Conservation (phyloP, 2,888 invertebrate species). For the Atrina japonica region DNA sequence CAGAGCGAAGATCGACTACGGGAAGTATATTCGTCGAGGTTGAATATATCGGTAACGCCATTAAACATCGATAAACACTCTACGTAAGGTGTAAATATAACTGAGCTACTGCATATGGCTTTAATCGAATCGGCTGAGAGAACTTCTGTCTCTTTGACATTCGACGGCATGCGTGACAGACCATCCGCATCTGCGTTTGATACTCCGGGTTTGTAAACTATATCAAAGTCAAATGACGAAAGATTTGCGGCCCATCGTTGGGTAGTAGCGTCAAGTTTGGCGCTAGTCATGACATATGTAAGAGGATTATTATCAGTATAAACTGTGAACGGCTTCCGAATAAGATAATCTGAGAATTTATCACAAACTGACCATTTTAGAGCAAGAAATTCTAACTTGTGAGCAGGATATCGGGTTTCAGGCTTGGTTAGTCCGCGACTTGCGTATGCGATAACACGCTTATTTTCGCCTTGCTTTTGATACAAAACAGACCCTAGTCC, state of each 20-base stretch:
- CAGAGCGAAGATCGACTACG: no score
- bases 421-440: slow-evolving; percentile 41
- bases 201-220: slow-evolving; percentile 48
- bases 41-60: background rate
- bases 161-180: slow-evolving; percentile 25
- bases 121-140: slow-evolving; percentile 23
- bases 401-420: slow-evolving; percentile 41
- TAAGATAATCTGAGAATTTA: no score
- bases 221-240: slow-evolving; percentile 42
- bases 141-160: slow-evolving; percentile 4
- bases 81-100: no score
- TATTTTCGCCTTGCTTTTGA: slow-evolving; percentile 27
- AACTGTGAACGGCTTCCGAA: no score
- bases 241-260: slow-evolving; percentile 48
- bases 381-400: slow-evolving; percentile 46
- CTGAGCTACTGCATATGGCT: slow-evolving; percentile 16
- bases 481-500: slow-evolving; percentile 47
- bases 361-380: slow-evolving; percentile 38
- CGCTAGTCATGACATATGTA: slow-evolving; percentile 47
- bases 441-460: slow-evolving; percentile 37
- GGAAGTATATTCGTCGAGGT: no score
- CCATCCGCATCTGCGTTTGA: slow-evolving; percentile 57
- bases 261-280: slow-evolving; percentile 51
- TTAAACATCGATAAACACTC: slow-evolving; percentile 2
- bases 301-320: slow-evolving; percentile 4